Conservation (phyloP, 2,888 invertebrate species). For the Pogonocherus hispidulus region DNA sequence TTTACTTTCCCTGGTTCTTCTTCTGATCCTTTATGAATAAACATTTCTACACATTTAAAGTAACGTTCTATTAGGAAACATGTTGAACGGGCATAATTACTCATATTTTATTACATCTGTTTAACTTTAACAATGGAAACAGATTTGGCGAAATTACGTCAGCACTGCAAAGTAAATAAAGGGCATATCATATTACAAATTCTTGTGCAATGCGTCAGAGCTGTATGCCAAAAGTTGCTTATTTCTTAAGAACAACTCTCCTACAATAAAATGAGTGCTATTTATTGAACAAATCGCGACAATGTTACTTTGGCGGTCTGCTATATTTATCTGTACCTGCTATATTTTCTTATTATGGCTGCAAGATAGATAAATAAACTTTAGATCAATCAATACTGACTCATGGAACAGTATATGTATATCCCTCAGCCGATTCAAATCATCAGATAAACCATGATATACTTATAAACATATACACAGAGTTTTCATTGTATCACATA, state of each 20-base stretch:
- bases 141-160: neutral
- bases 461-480: constrained; percentile 24
- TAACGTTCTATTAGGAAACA: neutral
- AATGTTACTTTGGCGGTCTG: constrained; percentile 24
- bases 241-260: no score
- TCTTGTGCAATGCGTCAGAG: neutral
- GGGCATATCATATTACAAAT: neutral
- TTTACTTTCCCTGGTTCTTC: no score
- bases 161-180: neutral
- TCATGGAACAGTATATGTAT: constrained; percentile 17
- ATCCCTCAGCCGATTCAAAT: constrained; percentile 12
- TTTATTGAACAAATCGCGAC: no score
- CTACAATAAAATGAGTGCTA: no score
- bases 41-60: neutral
- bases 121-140: no score
- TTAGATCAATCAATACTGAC: constrained; percentile 26
- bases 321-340: constrained; percentile 33
- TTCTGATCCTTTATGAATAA: neutral
- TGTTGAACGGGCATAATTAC: neutral
- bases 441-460: constrained; percentile 25
- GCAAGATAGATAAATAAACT: constrained; percentile 35
- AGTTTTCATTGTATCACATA: constrained; percentile 30
- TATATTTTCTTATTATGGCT: constrained; percentile 30
- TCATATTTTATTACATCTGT: neutral
- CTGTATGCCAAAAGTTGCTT: no score